Percentiles rank a stretch among this genome's conserved stretches.
Evolutionary conservation across 2,888 invertebrate genomes (phyloP).

Genomic region (Pammene aurita): DNA sequence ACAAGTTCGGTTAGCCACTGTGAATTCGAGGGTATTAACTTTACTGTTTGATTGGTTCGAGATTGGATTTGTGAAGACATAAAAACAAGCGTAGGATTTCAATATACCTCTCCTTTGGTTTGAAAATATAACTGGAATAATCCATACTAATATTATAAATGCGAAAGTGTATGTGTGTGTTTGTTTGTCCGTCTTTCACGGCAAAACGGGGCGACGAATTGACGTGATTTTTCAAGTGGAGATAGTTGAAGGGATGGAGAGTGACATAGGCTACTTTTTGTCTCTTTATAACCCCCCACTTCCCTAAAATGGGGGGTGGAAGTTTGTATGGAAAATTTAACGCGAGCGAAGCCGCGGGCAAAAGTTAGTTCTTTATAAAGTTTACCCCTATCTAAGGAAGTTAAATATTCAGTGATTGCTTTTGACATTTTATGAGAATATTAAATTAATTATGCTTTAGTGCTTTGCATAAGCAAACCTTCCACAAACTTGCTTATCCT

Average conservation of each 20-base stretch:
- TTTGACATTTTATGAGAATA: too few relatives aligned
- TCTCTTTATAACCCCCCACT: too few relatives aligned
- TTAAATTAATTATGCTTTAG: too few relatives aligned
- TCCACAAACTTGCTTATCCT: too few relatives aligned
- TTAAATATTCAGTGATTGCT: too few relatives aligned
- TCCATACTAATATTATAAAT: background rate
- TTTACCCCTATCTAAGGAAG: too few relatives aligned
- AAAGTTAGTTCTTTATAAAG: too few relatives aligned
- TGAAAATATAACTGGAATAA: background rate
- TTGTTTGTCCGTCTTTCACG: slow-evolving; percentile 4
- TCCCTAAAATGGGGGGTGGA: too few relatives aligned
- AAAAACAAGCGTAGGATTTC: background rate
- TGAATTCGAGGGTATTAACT: slow-evolving; percentile 17
- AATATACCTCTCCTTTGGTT: background rate
- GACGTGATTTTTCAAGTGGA: background rate
- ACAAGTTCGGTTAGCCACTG: slow-evolving; percentile 4
- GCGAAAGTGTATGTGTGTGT: slow-evolving; percentile 4
- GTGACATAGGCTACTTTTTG: background rate
- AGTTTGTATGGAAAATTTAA: too few relatives aligned
- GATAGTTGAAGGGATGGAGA: background rate
- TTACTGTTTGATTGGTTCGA: background rate
- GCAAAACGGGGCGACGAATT: background rate
- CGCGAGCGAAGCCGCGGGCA: too few relatives aligned
- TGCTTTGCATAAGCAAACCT: too few relatives aligned
- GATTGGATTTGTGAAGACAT: background rate